Conservation (phyloP, 2,113 vertebrate species). For the Mohoua ochrocephala region DNA sequence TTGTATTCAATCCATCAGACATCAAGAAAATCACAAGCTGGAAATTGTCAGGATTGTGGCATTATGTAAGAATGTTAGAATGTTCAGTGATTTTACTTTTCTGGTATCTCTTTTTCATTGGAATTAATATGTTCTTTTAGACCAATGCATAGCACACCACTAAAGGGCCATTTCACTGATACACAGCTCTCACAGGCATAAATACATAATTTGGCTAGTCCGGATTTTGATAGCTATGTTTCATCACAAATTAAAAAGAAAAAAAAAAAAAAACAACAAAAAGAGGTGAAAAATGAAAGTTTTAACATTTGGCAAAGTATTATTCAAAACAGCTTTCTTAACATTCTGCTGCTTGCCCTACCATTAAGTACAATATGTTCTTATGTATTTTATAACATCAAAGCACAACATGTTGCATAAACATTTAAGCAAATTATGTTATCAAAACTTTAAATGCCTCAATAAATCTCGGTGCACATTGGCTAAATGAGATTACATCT, state of each 20-base stretch:
- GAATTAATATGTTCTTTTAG: neutral
- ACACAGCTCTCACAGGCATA: neutral
- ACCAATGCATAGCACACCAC: neutral
- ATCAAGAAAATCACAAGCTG: neutral
- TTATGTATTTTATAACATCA: neutral
- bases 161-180: neutral
- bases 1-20: neutral
- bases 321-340: conserved; percentile 31
- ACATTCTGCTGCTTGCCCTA: conserved; percentile 20
- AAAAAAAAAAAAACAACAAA: neutral
- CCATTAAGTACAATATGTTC: conserved; percentile 41
- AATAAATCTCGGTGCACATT: neutral
- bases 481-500: neutral
- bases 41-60: neutral
- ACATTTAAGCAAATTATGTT: neutral
- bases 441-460: neutral
- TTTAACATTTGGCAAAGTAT: conserved; percentile 26
- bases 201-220: neutral
- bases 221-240: neutral
- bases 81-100: neutral
- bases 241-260: neutral
- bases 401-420: conserved; percentile 15
- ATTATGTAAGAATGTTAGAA: neutral
- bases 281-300: neutral
- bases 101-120: neutral